A percentile compares a stretch with the other conserved stretches of the same genome.
phyloP scores from a whole-genome alignment of 2,888 invertebrate genomes.

The Epirrhoe tristata region DNA sequence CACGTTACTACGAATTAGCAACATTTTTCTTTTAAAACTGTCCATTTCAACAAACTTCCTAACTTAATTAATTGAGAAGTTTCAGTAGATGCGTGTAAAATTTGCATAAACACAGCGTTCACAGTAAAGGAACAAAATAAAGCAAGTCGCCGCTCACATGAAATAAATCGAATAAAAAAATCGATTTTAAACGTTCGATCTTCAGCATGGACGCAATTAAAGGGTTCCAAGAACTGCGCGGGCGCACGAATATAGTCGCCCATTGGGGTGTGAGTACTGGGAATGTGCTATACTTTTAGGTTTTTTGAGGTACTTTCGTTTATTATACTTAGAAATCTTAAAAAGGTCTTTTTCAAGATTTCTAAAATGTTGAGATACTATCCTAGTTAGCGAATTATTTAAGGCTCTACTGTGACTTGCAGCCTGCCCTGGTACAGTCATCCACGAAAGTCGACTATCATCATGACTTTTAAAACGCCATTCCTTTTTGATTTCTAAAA shows the following conservation, averaged over 20 bases:
- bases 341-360: no score
- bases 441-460: no score
- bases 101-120: constrained; percentile 82
- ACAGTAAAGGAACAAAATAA: constrained; percentile 78
- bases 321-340: neutral
- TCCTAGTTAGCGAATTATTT: no score
- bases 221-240: constrained; percentile 79
- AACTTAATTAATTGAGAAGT: constrained; percentile 81
- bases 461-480: no score
- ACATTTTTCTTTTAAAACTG: neutral
- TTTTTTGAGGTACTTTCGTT: constrained; percentile 32
- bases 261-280: constrained; percentile 54
- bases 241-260: constrained; percentile 65
- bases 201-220: constrained; percentile 83
- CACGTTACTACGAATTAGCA: neutral
- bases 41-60: constrained; percentile 47
- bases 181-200: constrained; percentile 84
- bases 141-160: constrained; percentile 74
- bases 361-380: no score
- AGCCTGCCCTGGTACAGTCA: no score
- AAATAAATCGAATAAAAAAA: constrained; percentile 82
- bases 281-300: constrained; percentile 29
- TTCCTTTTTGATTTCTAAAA: no score
- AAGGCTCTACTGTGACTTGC: no score
- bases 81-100: constrained; percentile 81